Evolutionary conservation across 2,797 vertebrate genomes (phyloP), one percentile per base, ranked within the genome.

Genomic region (Acanthis flammea): DNA sequence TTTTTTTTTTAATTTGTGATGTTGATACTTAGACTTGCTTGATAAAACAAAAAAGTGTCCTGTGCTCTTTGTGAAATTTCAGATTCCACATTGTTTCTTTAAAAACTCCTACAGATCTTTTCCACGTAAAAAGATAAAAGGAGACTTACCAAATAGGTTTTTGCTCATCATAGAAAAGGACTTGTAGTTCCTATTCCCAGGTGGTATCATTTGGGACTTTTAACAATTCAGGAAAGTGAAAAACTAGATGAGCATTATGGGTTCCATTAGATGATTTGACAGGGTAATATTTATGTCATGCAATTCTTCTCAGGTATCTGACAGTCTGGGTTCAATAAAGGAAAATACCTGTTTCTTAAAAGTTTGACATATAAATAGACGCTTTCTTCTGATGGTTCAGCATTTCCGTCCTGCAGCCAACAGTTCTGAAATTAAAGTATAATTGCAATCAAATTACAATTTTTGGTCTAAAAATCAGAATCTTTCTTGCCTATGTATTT

Each of bases 241-340:
- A 84, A 78, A 60, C n/a, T 79, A 67, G 21, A 27, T 79, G 28
- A 89, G 19, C 86, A 47, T 76, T 84, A 57, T 5, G 33, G 19
- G 58, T 71, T 90, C 48, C 48, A 65, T 95, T 88, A 76, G 65
- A 63, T 78, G 30, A 45, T 91, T 93, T 95, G 92, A 81, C 81
- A 94, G 75, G 62, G 44, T 92, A 86, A 74, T 84, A 82, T 94
- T 92, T 90, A 66, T 91, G 84, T 79, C 67, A 60, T 10, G 33
- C 55, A 76, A 33, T 84, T 92, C 23, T 39, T 92, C 80, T 89
- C 85, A 86, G 55, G 45, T 86, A 84, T 67, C 16, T 86, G 68
- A 61, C 75, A 86, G 55, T 48, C 48, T 76, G 28, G 4, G 27
- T 90, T 94, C 84, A 68, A 90, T 45, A 66, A 75, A 87, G 47